Evolutionary conservation across 2,113 vertebrate genomes (phyloP).

Genomic region (Ancistrus triradiatus): DNA sequence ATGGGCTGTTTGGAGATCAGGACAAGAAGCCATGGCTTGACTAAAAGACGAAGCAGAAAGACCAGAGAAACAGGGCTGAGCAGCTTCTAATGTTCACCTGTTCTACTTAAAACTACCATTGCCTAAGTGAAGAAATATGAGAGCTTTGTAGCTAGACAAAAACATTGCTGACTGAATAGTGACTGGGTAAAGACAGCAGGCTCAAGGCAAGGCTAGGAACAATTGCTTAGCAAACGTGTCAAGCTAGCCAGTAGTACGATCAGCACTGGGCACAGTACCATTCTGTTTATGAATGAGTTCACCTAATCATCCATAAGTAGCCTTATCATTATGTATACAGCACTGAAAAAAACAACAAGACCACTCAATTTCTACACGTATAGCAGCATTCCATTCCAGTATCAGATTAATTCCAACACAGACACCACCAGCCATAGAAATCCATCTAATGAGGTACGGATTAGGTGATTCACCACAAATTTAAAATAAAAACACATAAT

Average conservation of each 20-base stretch:
- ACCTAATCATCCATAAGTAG: not conserved
- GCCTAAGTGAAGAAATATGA: conserved; percentile 5
- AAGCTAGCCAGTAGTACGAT: not conserved
- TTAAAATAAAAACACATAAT: too few species aligned
- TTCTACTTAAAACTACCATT: conserved; percentile 4
- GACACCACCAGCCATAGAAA: too few species aligned
- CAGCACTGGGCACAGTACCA: not conserved
- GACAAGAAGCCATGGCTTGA: conserved; percentile 47
- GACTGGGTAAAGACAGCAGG: not conserved
- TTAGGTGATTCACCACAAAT: too few species aligned
- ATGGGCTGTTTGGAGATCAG: conserved; percentile 50
- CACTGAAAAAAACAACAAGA: too few species aligned
- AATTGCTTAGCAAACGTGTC: not conserved
- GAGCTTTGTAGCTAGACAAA: conserved; percentile 11
- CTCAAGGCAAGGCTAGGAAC: not conserved
- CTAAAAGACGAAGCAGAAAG: conserved; percentile 57
- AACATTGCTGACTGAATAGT: not conserved
- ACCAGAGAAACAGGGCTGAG: conserved; percentile 43
- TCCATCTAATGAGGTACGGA: too few species aligned
- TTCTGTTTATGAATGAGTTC: not conserved
- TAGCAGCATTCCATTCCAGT: too few species aligned
- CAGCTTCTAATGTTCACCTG: conserved; percentile 27
- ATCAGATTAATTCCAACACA: too few species aligned
- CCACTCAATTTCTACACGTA: too few species aligned
- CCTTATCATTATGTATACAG: too few species aligned